Conservation (phyloP, 1,140 invertebrate genomes). For the Heliconius hewitsoni region DNA sequence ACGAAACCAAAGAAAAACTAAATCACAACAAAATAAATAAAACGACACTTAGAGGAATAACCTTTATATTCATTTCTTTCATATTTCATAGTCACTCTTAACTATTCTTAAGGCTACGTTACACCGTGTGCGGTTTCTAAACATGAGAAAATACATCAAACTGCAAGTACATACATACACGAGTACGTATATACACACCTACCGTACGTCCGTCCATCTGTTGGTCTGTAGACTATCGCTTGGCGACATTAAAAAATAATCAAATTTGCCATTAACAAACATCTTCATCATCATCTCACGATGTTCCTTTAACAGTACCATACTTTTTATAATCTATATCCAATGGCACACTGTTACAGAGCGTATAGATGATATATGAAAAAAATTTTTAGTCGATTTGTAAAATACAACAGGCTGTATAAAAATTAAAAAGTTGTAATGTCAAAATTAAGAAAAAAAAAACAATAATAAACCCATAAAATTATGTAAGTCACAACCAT, state of each 20-base stretch:
- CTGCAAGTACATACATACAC: conserved; percentile 38
- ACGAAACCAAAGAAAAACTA: not conserved
- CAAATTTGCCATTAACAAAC: conserved; percentile 31
- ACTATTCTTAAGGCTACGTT: conserved; percentile 69
- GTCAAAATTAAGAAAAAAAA: not conserved
- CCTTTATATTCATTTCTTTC: conserved; percentile 78
- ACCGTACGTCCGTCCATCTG: conserved; percentile 24
- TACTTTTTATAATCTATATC: conserved; percentile 36
- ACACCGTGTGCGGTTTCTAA: conserved; percentile 52
- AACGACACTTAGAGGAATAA: conserved; percentile 72
- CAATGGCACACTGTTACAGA: conserved; percentile 26
- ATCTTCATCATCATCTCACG: conserved; percentile 27
- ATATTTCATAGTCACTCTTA: conserved; percentile 69
- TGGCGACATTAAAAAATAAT: conserved; percentile 28
- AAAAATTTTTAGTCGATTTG: not conserved
- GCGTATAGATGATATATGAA: not conserved
- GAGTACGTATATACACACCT: conserved; percentile 27
- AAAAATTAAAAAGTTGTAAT: not conserved
- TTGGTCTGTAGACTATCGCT: conserved; percentile 30
- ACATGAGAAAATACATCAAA: conserved; percentile 44
- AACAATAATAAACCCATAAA: not conserved
- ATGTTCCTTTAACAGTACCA: conserved; percentile 37
- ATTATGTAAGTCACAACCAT: conserved; percentile 6
- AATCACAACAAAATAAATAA: conserved; percentile 46
- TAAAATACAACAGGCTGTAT: conserved; percentile 9